phyloP scores from a whole-genome alignment of 2,797 vertebrate genomes.

The Avahi laniger region DNA sequence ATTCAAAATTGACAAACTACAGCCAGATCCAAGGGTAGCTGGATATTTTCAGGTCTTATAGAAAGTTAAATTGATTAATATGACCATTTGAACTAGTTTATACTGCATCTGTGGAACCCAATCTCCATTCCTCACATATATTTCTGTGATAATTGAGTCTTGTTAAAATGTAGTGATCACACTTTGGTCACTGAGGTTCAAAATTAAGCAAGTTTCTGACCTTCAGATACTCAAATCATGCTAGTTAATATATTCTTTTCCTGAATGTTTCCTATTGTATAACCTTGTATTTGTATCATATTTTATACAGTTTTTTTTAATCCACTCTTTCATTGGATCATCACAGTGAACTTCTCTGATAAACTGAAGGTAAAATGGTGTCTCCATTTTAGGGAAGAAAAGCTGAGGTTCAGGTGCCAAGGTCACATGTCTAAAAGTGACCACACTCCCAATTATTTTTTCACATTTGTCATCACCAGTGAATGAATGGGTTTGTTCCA shows the following conservation, averaged over 20 bases:
- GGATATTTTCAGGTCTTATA: background rate
- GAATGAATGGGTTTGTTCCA: background rate
- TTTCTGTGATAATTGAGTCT: background rate
- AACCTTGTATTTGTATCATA: background rate
- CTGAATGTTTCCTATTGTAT: background rate
- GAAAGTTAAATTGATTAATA: slow-evolving; percentile 16
- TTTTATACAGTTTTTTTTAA: background rate
- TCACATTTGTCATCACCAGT: background rate
- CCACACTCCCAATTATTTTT: background rate
- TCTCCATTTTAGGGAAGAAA: background rate
- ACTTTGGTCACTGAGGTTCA: background rate
- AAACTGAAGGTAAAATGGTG: background rate
- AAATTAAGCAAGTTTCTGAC: background rate
- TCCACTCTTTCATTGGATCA: background rate
- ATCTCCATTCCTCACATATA: background rate
- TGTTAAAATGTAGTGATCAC: background rate
- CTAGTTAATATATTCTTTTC: background rate
- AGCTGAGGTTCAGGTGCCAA: background rate
- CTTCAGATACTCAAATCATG: background rate
- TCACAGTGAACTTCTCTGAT: background rate
- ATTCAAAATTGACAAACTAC: background rate
- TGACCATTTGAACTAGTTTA: background rate
- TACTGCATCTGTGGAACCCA: background rate
- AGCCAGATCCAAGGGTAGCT: background rate
- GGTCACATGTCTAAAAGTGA: background rate